Conservation (phyloP, 1,140 invertebrate genomes). For the Drosophila jambulina region DNA sequence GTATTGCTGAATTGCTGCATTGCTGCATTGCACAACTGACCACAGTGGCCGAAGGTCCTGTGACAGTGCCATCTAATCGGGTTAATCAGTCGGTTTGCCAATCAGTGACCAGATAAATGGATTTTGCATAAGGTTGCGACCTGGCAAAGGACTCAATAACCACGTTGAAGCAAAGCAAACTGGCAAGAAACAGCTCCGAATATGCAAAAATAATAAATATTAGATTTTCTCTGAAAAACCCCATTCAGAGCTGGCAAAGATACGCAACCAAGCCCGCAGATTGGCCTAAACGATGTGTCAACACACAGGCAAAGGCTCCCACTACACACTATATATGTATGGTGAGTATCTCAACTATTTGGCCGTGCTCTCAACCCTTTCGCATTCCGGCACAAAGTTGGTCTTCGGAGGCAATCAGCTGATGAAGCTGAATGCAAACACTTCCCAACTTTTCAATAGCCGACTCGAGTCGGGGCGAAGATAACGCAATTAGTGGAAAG, state of each 20-base stretch:
- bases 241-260: neutral
- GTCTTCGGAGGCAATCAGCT: slow-evolving; percentile 30
- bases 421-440: slow-evolving; percentile 44
- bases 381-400: slow-evolving; percentile 27
- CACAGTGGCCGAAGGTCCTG: slow-evolving; percentile 12
- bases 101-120: slow-evolving; percentile 16
- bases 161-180: neutral
- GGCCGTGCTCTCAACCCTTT: neutral
- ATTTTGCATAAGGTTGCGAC: slow-evolving; percentile 3
- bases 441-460: slow-evolving; percentile 34
- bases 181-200: neutral
- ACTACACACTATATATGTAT: neutral
- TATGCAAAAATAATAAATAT: neutral
- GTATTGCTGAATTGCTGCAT: neutral
- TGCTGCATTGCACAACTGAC: slow-evolving; percentile 21
- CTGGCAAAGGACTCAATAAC: neutral
- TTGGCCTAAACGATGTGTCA: slow-evolving; percentile 31
- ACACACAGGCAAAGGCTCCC: neutral
- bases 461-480: neutral
- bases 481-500: slow-evolving; percentile 35
- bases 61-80: slow-evolving; percentile 19
- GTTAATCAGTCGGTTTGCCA: slow-evolving; percentile 24
- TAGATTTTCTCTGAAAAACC: neutral
- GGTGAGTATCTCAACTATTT: slow-evolving; percentile 9
- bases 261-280: neutral